Evolutionary conservation across 1,140 invertebrate genomes (phyloP).

Genomic region (Anastrepha ludens): DNA sequence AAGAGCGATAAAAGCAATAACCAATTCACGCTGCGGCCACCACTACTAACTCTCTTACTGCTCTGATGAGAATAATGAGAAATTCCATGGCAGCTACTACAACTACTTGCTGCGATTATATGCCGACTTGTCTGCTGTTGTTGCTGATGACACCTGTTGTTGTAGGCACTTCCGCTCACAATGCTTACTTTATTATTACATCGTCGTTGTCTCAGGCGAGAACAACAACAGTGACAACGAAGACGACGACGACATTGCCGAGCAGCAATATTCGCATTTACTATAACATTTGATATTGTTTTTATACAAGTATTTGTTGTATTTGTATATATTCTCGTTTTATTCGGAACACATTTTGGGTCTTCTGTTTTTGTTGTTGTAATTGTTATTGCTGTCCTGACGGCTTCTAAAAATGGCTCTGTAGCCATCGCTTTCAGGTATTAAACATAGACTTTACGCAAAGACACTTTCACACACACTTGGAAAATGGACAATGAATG

Average conservation of each 20-base stretch:
- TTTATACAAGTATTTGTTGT: neutral
- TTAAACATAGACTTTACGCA: slow-evolving; percentile 16
- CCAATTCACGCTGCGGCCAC: neutral
- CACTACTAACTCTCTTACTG: neutral
- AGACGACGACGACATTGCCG: neutral
- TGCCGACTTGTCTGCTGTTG: neutral
- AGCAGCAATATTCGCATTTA: neutral
- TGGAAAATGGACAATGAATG: neutral
- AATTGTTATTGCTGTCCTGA: neutral
- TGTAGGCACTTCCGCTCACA: neutral
- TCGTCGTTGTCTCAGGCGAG: too few species aligned
- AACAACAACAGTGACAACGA: neutral
- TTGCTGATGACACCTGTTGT: neutral
- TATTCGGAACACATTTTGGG: neutral
- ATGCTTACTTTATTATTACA: neutral
- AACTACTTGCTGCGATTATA: neutral
- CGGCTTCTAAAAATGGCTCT: slow-evolving; percentile 33
- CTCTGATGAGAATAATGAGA: neutral
- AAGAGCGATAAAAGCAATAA: slow-evolving; percentile 27
- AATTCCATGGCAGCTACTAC: neutral
- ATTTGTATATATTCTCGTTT: neutral
- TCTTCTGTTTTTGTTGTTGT: neutral
- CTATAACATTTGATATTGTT: slow-evolving; percentile 18
- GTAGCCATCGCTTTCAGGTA: slow-evolving; percentile 37
- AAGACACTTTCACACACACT: neutral